phyloP scores from a whole-genome alignment of 1,140 invertebrate genomes.

The Drosophila nigrodunni region DNA sequence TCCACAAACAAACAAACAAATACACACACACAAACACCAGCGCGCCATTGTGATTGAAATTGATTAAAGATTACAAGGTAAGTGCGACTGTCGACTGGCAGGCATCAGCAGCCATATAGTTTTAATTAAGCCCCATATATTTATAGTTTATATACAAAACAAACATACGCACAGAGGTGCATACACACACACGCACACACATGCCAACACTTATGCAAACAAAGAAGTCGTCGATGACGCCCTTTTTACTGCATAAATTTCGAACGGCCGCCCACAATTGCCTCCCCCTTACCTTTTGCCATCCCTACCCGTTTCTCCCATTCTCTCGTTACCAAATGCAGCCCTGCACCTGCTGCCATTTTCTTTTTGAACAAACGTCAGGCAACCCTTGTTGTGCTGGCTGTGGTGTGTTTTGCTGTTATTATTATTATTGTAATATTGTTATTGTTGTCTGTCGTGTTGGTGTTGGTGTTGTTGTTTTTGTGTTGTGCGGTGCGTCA shows the following conservation, averaged over 20 bases:
- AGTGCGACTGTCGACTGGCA: conserved; percentile 33
- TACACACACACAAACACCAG: conserved; percentile 34
- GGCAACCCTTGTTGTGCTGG: conserved; percentile 55
- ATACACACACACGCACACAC: background rate
- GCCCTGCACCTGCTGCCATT: conserved; percentile 75
- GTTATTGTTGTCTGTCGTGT: conserved; percentile 36
- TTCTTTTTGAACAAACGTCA: conserved; percentile 63
- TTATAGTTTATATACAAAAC: conserved; percentile 41
- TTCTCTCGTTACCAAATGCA: conserved; percentile 42
- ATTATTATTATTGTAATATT: conserved; percentile 37
- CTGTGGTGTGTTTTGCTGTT: conserved; percentile 7
- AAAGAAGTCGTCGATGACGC: conserved; percentile 52
- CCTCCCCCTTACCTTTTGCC: background rate
- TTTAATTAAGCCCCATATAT: conserved; percentile 64
- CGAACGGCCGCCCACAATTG: conserved; percentile 20
- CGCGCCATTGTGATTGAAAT: conserved; percentile 66
- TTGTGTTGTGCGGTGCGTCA: conserved; percentile 29
- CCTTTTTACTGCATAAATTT: conserved; percentile 72
- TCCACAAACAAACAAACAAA: conserved; percentile 37
- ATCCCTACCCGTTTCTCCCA: background rate
- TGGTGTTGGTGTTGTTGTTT: no score
- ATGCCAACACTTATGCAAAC: conserved; percentile 7
- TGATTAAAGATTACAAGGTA: conserved; percentile 79
- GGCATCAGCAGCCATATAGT: conserved; percentile 24
- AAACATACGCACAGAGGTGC: conserved; percentile 21